Evolutionary conservation across 2,113 vertebrate species (phyloP), one percentile per base, ranked within the genome.

Genomic region (Labeo catla): DNA sequence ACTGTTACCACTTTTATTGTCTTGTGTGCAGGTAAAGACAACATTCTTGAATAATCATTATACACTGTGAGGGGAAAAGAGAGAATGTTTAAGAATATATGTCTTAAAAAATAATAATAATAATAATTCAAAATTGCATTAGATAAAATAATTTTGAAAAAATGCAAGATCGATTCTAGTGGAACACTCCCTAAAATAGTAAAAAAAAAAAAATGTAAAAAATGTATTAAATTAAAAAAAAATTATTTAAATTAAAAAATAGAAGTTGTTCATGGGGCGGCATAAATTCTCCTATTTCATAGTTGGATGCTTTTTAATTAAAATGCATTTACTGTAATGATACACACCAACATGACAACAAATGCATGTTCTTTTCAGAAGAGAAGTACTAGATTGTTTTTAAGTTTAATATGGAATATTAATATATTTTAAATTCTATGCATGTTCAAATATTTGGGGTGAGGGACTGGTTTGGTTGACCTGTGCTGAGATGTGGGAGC

Each of bases 1-100:
- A 95, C 90, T 95, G 94, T 96, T 95, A 94, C 93, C 91, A 93
- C 90, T 93, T 70, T 93, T 93, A 90, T 94, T 94, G 93, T 92
- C 93, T 92, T 86, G 91, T 94, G 92, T 90, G 85, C 92, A 96
- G 95, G 95, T 95, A 95, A 94, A 91, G 89, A 72, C 89, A 68
- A 34, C 45, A 76, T 70, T 45, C 54, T 77, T 36, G 21, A 74
- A 65, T n/a, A 72, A 83, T 45, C 36, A 43, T 57, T 2, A 45
- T 80, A 49, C 34, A 63, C 57, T 39, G 47, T 5, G 63, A 4
- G 39, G 45, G 57, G 47, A 52, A 2, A 54, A 3, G 6, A 19
- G n/a, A 11, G 50, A 81, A 81, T 50, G 45, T 7, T 23, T 76
- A 49, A 50, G 47, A n/a, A 9, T n/a, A 61, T n/a, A n/a, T 61